Percentiles rank a stretch among this genome's conserved stretches.
phyloP scores from a whole-genome alignment of 2,113 vertebrate genomes.

The Campylomormyrus numenius region DNA sequence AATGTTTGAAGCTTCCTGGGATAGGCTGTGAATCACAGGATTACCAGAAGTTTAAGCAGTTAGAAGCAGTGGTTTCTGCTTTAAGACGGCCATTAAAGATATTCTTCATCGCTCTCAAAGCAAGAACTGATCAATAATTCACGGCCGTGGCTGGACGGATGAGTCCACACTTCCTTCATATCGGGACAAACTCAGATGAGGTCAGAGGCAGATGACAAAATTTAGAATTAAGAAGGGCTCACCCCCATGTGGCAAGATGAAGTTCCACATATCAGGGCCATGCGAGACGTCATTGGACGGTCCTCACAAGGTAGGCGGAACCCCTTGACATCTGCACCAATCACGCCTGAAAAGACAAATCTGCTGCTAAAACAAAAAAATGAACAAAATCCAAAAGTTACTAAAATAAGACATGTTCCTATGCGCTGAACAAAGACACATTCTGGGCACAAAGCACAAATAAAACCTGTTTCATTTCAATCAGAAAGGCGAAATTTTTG shows the following conservation, averaged over 20 bases:
- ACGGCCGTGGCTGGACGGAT: not conserved
- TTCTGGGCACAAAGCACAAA: not conserved
- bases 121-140: not conserved
- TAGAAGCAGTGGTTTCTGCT: not conserved
- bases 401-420: not conserved
- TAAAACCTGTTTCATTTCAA: not conserved
- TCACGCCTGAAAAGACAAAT: constrained; percentile 66
- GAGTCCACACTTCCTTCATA: not conserved
- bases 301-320: constrained; percentile 73
- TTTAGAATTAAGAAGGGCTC: constrained; percentile 36
- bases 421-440: not conserved
- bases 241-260: constrained; percentile 98
- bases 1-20: not conserved
- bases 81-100: not conserved
- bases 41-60: not conserved
- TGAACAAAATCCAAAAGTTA: not conserved
- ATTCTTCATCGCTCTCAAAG: not conserved
- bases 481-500: not conserved
- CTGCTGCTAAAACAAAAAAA: not conserved
- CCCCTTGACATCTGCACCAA: constrained; percentile 82
- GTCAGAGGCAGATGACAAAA: not conserved
- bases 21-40: not conserved
- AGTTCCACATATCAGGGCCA: constrained; percentile 92
- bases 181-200: not conserved
- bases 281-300: constrained; percentile 73